Evolutionary conservation across 2,888 invertebrate species (phyloP).

Genomic region (Urechis unicinctus): DNA sequence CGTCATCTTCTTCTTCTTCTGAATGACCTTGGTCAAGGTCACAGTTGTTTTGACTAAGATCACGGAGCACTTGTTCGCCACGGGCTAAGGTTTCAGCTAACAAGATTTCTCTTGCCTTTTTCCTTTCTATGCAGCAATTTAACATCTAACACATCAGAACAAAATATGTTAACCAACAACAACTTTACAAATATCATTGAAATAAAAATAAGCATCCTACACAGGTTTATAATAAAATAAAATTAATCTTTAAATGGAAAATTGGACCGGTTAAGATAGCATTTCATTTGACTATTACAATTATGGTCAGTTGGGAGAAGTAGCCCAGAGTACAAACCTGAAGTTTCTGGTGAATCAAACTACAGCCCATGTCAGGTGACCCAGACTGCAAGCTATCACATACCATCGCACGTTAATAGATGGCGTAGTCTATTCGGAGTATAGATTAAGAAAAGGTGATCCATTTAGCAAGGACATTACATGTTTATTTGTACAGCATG

Average conservation of each 20-base stretch:
- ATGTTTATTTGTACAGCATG: no score
- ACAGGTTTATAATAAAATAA: neutral
- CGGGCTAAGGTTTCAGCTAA: neutral
- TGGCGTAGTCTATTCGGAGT: no score
- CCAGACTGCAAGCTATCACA: slow-evolving; percentile 65
- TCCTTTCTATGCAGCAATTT: slow-evolving; percentile 58
- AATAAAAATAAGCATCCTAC: neutral
- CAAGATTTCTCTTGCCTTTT: slow-evolving; percentile 42
- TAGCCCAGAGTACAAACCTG: no score
- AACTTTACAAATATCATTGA: neutral
- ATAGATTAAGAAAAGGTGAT: no score
- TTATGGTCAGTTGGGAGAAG: no score
- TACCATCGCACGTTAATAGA: no score
- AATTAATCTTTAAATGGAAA: neutral
- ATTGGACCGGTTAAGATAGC: neutral
- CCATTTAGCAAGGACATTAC: no score
- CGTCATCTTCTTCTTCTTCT: slow-evolving; percentile 29
- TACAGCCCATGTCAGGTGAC: slow-evolving; percentile 79
- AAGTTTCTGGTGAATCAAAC: slow-evolving; percentile 89
- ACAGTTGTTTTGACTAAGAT: no score
- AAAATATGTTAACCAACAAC: neutral
- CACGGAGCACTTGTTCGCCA: neutral
- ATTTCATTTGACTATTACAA: no score
- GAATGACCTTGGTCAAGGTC: neutral
- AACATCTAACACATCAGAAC: slow-evolving; percentile 54